Conservation (phyloP, 2,113 vertebrate species). For the human region GRCh38 chr3:149274001-149274500, state of each 20-base stretch:
- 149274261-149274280: neutral
- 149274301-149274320: neutral
- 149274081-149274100: neutral
- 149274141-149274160: neutral
- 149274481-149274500: neutral
- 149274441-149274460: neutral
- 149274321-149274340: neutral
- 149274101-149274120: neutral
- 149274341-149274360: neutral
- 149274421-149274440: neutral
- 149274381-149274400: no score
- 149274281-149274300: neutral
- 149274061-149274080: neutral
- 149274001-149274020: neutral
- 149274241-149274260: neutral
- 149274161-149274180: neutral
- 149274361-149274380: neutral
- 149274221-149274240: neutral
- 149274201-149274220: neutral
- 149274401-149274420: neutral
- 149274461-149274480: neutral
- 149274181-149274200: neutral
- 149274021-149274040: neutral
- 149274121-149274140: neutral
- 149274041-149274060: neutral